A percentile compares a stretch with the other conserved stretches of the same genome.
phyloP scores from a whole-genome alignment of 64 coral and sea anemone species.

The Anthopleura sola region DNA sequence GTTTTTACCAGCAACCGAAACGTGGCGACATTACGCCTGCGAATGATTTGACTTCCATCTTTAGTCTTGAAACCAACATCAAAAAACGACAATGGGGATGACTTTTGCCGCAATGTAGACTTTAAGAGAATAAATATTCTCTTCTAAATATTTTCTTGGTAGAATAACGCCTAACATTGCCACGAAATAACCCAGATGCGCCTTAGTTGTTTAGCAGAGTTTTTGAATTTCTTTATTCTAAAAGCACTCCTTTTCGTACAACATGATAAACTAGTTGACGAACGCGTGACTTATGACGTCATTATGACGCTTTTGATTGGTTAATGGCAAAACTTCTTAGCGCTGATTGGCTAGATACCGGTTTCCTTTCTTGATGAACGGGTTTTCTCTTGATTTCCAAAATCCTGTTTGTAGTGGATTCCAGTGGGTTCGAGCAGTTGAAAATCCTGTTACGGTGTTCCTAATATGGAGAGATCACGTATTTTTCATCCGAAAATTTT shows the following conservation, averaged over 20 bases:
- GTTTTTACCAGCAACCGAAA: not conserved
- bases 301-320: not conserved
- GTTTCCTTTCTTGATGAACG: not conserved
- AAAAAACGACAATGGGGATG: not conserved
- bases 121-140: not conserved
- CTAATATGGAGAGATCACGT: not conserved
- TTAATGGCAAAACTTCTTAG: not conserved
- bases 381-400: not conserved
- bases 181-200: not conserved
- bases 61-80: not conserved
- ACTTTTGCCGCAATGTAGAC: not conserved
- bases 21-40: not conserved
- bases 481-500: too few species aligned
- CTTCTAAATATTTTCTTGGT: not conserved
- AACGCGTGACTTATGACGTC: not conserved
- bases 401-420: not conserved
- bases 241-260: not conserved
- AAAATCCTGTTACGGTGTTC: not conserved
- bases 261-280: slow-evolving; percentile 1
- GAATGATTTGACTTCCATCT: not conserved
- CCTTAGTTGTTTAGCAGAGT: not conserved
- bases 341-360: not conserved
- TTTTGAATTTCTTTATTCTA: not conserved
- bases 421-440: not conserved
- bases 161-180: not conserved